Evolutionary conservation across 2,888 invertebrate genomes (phyloP).

Genomic region (Sycophila texana): DNA sequence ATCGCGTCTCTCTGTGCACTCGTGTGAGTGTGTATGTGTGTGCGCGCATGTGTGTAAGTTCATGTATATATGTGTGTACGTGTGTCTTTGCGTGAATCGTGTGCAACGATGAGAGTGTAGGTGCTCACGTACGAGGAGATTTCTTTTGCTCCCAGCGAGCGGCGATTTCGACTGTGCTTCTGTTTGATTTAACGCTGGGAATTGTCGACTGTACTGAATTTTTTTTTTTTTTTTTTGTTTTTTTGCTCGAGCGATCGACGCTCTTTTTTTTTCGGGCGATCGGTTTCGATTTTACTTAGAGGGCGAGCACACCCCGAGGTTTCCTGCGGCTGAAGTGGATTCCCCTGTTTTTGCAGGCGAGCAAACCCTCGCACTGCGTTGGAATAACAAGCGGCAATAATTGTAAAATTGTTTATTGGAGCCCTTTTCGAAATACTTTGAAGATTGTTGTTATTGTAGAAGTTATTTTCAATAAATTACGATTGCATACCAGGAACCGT

Average conservation of each 20-base stretch:
- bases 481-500: too few species aligned
- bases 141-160: constrained; percentile 5
- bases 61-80: not conserved
- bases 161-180: constrained; percentile 36
- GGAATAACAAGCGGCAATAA: constrained; percentile 1
- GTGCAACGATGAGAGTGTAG: not conserved
- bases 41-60: not conserved
- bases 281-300: constrained; percentile 37
- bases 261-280: not conserved
- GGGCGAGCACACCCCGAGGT: constrained; percentile 9
- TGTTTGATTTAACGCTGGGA: constrained; percentile 49
- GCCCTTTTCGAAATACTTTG: too few species aligned
- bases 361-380: constrained; percentile 22
- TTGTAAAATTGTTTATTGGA: not conserved
- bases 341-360: constrained; percentile 38
- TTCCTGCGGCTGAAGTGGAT: constrained; percentile 46
- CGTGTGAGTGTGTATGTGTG: not conserved
- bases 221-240: constrained; percentile 22
- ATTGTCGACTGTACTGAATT: constrained; percentile 37
- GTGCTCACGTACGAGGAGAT: not conserved
- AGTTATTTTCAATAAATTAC: too few species aligned
- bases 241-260: constrained; percentile 6
- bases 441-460: too few species aligned
- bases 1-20: not conserved
- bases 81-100: not conserved